Evolutionary conservation across 2,888 invertebrate genomes (phyloP).

Genomic region (Cataglyphis livida): DNA sequence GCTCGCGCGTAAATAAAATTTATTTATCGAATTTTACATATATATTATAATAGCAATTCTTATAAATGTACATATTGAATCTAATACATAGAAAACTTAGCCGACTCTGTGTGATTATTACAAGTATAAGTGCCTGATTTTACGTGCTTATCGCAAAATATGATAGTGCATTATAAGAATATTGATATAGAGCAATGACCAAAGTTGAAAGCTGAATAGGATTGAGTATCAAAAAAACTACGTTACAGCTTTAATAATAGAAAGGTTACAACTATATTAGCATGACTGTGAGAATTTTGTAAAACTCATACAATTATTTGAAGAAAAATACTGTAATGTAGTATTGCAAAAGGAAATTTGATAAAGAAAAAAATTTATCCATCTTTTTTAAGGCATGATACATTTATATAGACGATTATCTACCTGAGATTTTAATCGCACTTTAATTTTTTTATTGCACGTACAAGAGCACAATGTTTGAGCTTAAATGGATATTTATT

Average conservation of each 20-base stretch:
- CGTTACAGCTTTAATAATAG: conserved; percentile 1
- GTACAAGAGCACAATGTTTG: conserved; percentile 2
- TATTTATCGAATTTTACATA: neutral
- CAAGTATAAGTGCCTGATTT: conserved; percentile 60
- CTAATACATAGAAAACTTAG: conserved; percentile 8
- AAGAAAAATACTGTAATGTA: neutral
- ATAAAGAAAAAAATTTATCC: conserved; percentile 2
- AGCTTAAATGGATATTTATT: conserved; percentile 31
- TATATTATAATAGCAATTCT: neutral
- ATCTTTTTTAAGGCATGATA: conserved; percentile 46
- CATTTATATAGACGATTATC: conserved; percentile 52
- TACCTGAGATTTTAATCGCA: conserved; percentile 78
- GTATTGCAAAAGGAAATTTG: conserved; percentile 4
- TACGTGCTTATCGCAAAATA: conserved; percentile 62
- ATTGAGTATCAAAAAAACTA: conserved; percentile 10
- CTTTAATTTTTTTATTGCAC: conserved; percentile 67
- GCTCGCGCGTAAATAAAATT: neutral
- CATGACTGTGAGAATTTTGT: neutral
- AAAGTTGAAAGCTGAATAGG: conserved; percentile 37
- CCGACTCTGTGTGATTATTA: conserved; percentile 64
- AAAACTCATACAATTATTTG: neutral
- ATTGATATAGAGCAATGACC: conserved; percentile 71
- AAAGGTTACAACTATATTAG: conserved; percentile 1
- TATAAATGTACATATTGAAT: neutral
- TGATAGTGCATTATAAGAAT: conserved; percentile 70